Percentiles rank a stretch among this genome's conserved stretches.
phyloP scores from a whole-genome alignment of 2,113 vertebrate species.

The Nothocercus julius region DNA sequence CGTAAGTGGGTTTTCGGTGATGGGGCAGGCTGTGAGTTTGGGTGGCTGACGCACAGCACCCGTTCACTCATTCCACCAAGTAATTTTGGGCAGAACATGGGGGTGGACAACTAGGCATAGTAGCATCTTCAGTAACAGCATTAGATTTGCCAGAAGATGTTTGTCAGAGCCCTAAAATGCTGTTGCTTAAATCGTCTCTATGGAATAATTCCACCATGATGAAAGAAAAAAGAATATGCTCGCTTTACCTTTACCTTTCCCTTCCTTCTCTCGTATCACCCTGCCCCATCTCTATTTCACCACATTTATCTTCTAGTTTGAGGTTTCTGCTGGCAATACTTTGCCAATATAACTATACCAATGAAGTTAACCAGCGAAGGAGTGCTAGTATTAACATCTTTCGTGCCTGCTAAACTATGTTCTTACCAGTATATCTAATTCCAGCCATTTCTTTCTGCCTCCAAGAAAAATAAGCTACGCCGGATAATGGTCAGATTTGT shows the following conservation, averaged over 20 bases:
- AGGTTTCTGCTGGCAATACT: background rate
- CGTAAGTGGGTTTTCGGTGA: background rate
- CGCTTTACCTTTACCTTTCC: background rate
- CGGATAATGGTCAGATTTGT: constrained; percentile 18
- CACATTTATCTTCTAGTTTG: background rate
- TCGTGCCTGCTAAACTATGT: background rate
- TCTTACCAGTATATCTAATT: background rate
- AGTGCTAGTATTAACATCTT: constrained; percentile 8
- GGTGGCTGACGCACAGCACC: background rate
- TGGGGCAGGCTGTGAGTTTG: background rate
- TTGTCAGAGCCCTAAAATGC: background rate
- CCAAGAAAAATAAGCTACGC: background rate
- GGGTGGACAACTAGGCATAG: background rate
- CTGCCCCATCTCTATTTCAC: background rate
- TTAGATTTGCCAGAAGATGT: background rate
- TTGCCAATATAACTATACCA: background rate
- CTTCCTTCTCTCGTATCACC: background rate
- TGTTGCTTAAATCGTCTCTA: background rate
- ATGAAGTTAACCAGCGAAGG: background rate
- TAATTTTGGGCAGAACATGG: background rate
- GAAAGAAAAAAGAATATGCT: background rate
- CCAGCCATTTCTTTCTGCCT: background rate
- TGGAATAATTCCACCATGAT: background rate
- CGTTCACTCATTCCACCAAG: background rate
- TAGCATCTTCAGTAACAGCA: background rate